Evolutionary conservation across 1,140 invertebrate genomes (phyloP), one percentile per base, ranked within the genome.

Genomic region (Stegodyphus dumicola): DNA sequence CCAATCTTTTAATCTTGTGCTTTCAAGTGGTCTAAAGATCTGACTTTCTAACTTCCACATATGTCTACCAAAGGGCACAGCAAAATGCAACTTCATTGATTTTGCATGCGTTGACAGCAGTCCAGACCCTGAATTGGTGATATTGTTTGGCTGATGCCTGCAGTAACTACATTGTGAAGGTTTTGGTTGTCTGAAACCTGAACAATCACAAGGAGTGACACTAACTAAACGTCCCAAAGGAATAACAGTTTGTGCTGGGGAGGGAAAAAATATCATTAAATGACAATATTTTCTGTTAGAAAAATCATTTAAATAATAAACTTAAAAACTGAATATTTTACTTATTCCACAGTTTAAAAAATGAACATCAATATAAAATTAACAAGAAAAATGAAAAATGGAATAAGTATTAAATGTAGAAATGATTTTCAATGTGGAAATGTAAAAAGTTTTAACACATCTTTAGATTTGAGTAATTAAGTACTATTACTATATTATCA

Each of bases 121-220:
- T 33, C 49, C 69, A 5, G 13, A 17, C 18, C 11, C 9, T 15
- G 64, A 56, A 18, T 6, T 51, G 65, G 18, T 51, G 9, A 18
- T 13, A 17, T 17, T 76, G 48, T 78, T 18, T 48, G 69, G 65
- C 54, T 66, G n/a, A 10, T 52, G 7, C 33, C 71, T 65, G 64
- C 85, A 86, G 60, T 75, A 66, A 17, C 69, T 53, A 60, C 85
- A 86, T 33, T 64, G 70, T 64, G 77, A n/a, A 65, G 74, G 56
- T 48, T 80, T 77, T 15, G 65, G 17, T 5, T 17, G 52, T 33
- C 70, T 75, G 33, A 15, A 9, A 33, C 48, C 71, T 60, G 77
- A 33, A 76, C 85, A 86, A 53, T 86, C 85, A 80, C 85, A 86
- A 15, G 85, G 85, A 48, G 56, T 86, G 6, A 71, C 77, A 60